phyloP scores from a whole-genome alignment of 2,113 vertebrate species.

The Neodon shergylaensis region DNA sequence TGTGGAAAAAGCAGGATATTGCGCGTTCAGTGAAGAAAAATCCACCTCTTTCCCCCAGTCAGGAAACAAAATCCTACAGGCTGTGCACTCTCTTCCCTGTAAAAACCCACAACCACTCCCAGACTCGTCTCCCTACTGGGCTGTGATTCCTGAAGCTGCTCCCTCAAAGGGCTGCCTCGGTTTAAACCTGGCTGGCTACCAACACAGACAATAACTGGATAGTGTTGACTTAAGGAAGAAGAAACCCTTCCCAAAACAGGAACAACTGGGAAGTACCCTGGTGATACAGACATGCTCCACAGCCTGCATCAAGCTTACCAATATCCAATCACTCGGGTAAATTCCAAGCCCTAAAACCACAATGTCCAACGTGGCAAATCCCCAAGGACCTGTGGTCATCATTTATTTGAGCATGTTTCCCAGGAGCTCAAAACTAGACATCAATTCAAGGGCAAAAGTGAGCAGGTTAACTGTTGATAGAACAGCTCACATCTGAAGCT shows the following conservation, averaged over 20 bases:
- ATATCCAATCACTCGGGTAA: background rate
- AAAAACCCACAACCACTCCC: background rate
- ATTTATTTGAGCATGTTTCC: background rate
- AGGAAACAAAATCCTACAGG: background rate
- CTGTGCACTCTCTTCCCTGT: background rate
- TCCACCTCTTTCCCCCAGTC: background rate
- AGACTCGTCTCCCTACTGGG: background rate
- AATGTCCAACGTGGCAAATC: background rate
- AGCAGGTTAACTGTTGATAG: background rate
- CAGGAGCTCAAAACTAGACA: background rate
- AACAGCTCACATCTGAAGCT: background rate
- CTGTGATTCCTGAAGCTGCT: background rate
- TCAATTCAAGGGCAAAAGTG: background rate
- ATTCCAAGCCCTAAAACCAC: background rate
- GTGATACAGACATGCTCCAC: background rate
- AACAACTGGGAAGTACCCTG: background rate
- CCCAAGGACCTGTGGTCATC: background rate
- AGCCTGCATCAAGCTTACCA: fast-evolving
- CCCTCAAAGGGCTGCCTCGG: background rate
- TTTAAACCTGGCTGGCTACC: background rate
- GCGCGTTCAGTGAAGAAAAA: background rate
- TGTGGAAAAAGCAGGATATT: background rate
- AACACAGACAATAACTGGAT: background rate
- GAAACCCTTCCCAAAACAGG: background rate
- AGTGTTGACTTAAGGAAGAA: background rate